Evolutionary conservation across 2,797 vertebrate genomes (phyloP), one percentile per base, ranked within the genome.

Genomic region (Clarias platycephalus): DNA sequence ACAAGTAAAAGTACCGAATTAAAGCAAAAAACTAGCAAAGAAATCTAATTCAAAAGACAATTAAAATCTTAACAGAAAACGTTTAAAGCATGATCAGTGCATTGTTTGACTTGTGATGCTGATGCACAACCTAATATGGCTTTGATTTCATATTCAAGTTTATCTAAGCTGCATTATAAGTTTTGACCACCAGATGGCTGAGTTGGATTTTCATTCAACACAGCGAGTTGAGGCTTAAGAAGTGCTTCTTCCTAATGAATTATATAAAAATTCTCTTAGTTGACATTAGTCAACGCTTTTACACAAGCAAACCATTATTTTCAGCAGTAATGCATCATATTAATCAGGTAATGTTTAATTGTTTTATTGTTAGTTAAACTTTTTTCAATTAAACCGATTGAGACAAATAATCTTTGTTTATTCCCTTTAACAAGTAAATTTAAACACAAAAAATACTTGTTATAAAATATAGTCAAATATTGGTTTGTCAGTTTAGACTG

Each of bases 181-280:
- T 49, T 81, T 83, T 74, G 28, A 16, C 44, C 80, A 83, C 83
- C 83, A 81, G 88, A 63, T 80, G 80, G 80, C 83, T 44, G 18
- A 49, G 49, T 60, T 37, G n/a, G n/a, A 9, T n/a, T 70, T 8
- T 82, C 26, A 57, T 18, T 37, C 31, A 64, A n/a, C n/a, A 34
- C 10, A 24, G 18, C 2, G 2, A 66, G 12, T 22, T 26, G 5
- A 0, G 1, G 58, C 34, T 76, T 76, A 31, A 0, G 24, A 58
- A 58, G 34, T 34, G 34, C 15, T 15, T 44, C 22, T 74, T 49
- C 13, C 13, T 26, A 74, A 26, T 53, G 12, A n/a, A 49, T 44
- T 72, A 72, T 49, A 7, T 71, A 5, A 20, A 31, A 18, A 5
- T 37, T 77, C 2, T 58, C 28, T 58, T 77, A 58, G 58, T 20